phyloP scores from a whole-genome alignment of 2,113 vertebrate species.

The Tautogolabrus adspersus region DNA sequence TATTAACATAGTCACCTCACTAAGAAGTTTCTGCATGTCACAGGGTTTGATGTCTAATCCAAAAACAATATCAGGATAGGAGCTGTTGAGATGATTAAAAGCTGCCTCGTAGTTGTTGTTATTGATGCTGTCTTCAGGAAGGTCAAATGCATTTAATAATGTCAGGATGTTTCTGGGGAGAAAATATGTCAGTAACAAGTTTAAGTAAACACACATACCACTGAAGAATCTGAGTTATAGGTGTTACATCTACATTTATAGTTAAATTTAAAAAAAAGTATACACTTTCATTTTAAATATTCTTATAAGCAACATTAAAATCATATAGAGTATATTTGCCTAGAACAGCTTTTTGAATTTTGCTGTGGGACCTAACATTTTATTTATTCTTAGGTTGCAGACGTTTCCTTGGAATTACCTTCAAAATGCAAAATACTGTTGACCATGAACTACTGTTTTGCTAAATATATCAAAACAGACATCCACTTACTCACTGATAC shows the following conservation, averaged over 20 bases:
- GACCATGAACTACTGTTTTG: too few species aligned
- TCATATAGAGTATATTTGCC: too few species aligned
- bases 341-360: too few species aligned
- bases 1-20: conserved; percentile 30
- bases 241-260: too few species aligned
- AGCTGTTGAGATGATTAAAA: conserved; percentile 58
- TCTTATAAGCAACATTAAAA: too few species aligned
- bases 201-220: background rate
- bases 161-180: conserved; percentile 70
- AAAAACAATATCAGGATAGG: conserved; percentile 49
- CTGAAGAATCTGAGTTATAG: too few species aligned
- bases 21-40: conserved; percentile 74
- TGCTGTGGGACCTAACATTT: too few species aligned
- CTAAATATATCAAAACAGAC: background rate
- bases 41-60: conserved; percentile 58
- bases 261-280: too few species aligned
- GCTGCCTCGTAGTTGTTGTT: conserved; percentile 53
- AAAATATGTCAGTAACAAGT: background rate
- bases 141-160: conserved; percentile 64
- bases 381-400: too few species aligned
- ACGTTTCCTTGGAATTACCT: too few species aligned
- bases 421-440: too few species aligned
- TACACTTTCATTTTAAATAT: too few species aligned
- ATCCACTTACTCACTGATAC: conserved; percentile 83
- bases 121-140: conserved; percentile 70